These are phyloP conservation scores for Melieria crassipennis DNA, from an alignment of 2,888 invertebrate species.

Conservation along the genomic window DNA sequence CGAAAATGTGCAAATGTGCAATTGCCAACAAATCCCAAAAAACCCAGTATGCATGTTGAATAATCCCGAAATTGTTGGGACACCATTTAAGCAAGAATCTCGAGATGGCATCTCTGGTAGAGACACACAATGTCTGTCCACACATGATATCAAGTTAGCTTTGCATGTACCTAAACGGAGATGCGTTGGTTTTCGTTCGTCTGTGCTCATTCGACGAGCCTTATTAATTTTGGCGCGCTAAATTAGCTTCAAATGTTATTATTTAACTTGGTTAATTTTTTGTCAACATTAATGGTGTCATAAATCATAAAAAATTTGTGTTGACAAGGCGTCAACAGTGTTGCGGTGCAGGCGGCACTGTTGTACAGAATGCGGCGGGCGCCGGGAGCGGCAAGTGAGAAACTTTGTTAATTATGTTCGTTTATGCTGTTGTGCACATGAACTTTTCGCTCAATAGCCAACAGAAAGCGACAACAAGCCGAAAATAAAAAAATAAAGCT, in stretches of 20 bases:
- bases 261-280: constrained; percentile 35
- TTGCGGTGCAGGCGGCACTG: too few species aligned
- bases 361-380: too few species aligned
- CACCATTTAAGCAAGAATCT: too few species aligned
- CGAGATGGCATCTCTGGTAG: neutral
- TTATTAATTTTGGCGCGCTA: neutral
- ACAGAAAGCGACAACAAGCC: neutral
- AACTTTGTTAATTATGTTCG: constrained; percentile 35
- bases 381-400: neutral
- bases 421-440: constrained; percentile 8
- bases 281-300: constrained; percentile 43
- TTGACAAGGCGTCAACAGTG: constrained; percentile 12
- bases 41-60: too few species aligned
- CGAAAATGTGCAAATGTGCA: too few species aligned
- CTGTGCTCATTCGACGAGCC: neutral
- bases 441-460: neutral
- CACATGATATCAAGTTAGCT: too few species aligned
- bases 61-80: too few species aligned
- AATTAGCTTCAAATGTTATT: constrained; percentile 9
- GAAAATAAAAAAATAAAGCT: neutral
- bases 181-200: neutral
- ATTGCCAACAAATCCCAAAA: too few species aligned
- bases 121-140: neutral
- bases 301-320: constrained; percentile 42
- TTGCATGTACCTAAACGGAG: too few species aligned